A percentile compares a stretch with the other conserved stretches of the same genome.
These are phyloP conservation scores for Andrena chrysosceles DNA, from an alignment of 2,888 invertebrate species.

Conservation along the genomic window DNA sequence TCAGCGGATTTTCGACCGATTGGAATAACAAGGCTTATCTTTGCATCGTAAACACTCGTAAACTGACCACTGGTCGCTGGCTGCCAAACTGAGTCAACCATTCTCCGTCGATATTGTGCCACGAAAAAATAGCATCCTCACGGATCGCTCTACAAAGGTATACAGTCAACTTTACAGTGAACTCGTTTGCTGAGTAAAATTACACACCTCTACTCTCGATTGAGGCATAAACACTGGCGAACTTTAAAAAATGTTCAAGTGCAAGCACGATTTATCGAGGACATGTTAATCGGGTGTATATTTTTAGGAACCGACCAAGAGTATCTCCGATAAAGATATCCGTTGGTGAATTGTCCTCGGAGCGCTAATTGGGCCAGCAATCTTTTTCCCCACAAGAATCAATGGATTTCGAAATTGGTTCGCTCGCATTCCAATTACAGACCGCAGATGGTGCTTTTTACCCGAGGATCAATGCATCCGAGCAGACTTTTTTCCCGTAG, in stretches of 20 bases:
- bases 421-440: constrained; percentile 64
- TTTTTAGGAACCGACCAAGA: background rate
- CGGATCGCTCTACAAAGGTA: no score
- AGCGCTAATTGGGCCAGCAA: constrained; percentile 28
- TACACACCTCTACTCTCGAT: no score
- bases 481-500: constrained; percentile 30
- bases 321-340: background rate
- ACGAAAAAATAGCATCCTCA: background rate
- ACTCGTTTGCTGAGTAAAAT: no score
- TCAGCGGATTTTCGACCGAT: constrained; percentile 67
- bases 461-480: constrained; percentile 43
- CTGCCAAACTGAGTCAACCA: constrained; percentile 22
- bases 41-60: constrained; percentile 49
- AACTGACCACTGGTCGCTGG: constrained; percentile 16
- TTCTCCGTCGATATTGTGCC: background rate
- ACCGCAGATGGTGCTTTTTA: constrained; percentile 48
- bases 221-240: no score
- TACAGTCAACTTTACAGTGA: no score
- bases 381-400: constrained; percentile 31
- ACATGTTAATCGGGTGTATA: background rate
- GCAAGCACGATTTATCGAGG: background rate
- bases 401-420: constrained; percentile 57
- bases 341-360: background rate
- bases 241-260: background rate
- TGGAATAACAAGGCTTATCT: constrained; percentile 70